Percentiles rank a stretch among this genome's conserved stretches.
These are phyloP conservation scores for Podarcis cretensis DNA, from an alignment of 2,113 vertebrate species.

Conservation along the genomic window DNA sequence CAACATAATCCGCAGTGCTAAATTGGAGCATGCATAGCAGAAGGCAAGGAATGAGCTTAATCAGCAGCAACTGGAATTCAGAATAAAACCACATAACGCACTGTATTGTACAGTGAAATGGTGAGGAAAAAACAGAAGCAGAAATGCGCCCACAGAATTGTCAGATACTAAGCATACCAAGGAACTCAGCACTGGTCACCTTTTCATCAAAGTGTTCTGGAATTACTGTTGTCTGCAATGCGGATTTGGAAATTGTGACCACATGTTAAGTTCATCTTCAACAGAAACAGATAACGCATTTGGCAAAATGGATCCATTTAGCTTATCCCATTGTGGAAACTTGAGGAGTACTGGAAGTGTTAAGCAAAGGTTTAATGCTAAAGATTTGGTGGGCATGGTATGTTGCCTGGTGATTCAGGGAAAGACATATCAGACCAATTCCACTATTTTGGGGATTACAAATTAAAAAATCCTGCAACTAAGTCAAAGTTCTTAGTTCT, in stretches of 20 bases:
- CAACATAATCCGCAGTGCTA: neutral
- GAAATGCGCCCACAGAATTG: neutral
- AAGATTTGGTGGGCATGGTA: neutral
- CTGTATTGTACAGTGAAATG: conserved; percentile 24
- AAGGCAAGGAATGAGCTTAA: conserved; percentile 3
- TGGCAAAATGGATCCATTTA: neutral
- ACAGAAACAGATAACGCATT: neutral
- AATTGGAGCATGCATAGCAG: conserved; percentile 6
- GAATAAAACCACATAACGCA: conserved; percentile 13
- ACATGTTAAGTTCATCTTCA: conserved; percentile 5
- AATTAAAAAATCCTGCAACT: conserved; percentile 46
- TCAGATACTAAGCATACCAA: neutral
- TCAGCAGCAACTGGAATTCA: conserved; percentile 16
- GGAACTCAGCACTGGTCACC: neutral
- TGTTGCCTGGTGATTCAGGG: conserved; percentile 11
- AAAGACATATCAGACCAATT: conserved; percentile 24
- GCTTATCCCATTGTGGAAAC: neutral
- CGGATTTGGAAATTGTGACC: neutral
- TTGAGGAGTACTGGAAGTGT: conserved; percentile 1
- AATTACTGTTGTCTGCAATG: neutral
- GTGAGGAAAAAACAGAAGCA: neutral
- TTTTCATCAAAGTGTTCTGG: conserved; percentile 5
- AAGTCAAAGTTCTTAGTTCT: conserved; percentile 71
- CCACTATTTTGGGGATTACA: conserved; percentile 35
- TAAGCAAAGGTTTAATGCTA: conserved; percentile 12